Base-by-base conservation (phyloP, 2,113 vertebrate genomes). In the Aegypius monachus region DNA sequence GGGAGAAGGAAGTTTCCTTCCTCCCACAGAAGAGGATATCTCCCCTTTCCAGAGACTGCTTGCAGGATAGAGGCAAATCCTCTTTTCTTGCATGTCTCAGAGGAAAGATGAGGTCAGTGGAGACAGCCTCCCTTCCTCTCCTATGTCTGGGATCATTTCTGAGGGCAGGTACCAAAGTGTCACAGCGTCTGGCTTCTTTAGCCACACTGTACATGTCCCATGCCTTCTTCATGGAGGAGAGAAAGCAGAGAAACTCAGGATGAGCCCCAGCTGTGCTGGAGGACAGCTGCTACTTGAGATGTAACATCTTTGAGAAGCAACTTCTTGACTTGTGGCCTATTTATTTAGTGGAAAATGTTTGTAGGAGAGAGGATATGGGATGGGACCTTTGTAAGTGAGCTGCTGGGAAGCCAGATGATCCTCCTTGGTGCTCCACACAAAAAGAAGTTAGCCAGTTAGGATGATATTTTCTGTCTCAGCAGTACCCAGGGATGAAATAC, bases 171-270 rank as follows among this genome's bases (percentile, higher is more conserved):
- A 31, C 34, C 11, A 4, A 56, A 48, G 50, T 3, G 5, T 17
- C 32, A 23, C 13, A 14, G 20, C 2, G 3, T n/a, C 53, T 10
- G 50, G 32, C 6, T 48, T 45, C 52, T 86, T 53, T 11, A 48
- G 10, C 21, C 11, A 50, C 1, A 2, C 15, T 14, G 4, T 55
- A 9, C 43, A 7, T 11, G 4, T 50, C 27, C 56, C 1, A 4
- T 13, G 32, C 48, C 10, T 62, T 56, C 58, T 36, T 34, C 16
- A 13, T 34, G 38, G 42, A 86, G 40, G 11, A 82, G 13, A 65
- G 25, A 80, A 86, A 75, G 42, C 29, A 81, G 20, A 70, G 25
- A 8, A 52, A 34, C 5, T 6, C 10, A 5, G 47, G 47, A 7
- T 36, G 23, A 81, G 16, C 13, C 42, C 34, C 38, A 50, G 29